These are phyloP conservation scores for Eremophila alpestris DNA, from an alignment of 2,797 vertebrate genomes.

Conservation along the genomic window DNA sequence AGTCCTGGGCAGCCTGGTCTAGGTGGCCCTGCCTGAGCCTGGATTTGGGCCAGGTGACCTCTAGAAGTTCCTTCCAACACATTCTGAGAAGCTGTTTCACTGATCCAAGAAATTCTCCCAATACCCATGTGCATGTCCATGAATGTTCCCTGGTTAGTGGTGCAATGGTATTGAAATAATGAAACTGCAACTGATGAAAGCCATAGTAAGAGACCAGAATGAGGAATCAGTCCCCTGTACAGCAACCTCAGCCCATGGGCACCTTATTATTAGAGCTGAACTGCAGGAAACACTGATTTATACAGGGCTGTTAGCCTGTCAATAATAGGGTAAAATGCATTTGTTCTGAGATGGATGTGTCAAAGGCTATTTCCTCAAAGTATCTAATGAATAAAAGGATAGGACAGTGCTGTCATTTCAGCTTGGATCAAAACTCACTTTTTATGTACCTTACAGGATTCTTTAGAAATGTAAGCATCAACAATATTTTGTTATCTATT, in stretches of 20 bases:
- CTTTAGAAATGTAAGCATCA: conserved; percentile 5
- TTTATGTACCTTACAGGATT: conserved; percentile 8
- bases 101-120: not conserved
- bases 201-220: not conserved
- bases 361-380: conserved; percentile 49
- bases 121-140: rapidly evolving
- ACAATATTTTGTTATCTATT: conserved; percentile 13
- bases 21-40: not conserved
- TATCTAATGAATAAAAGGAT: conserved; percentile 42
- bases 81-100: not conserved
- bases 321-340: conserved; percentile 27
- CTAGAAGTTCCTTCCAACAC: not conserved
- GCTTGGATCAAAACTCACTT: conserved; percentile 37
- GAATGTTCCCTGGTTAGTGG: not conserved
- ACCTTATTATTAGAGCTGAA: not conserved
- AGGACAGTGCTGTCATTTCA: conserved; percentile 55
- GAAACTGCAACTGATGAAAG: not conserved
- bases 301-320: not conserved
- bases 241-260: not conserved
- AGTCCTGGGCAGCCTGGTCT: not conserved
- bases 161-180: not conserved
- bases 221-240: not conserved
- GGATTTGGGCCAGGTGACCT: not conserved
- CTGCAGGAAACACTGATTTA: not conserved
- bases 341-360: conserved; percentile 34